phyloP scores from a whole-genome alignment of 1,140 invertebrate species.

The Camponotus vicinus region DNA sequence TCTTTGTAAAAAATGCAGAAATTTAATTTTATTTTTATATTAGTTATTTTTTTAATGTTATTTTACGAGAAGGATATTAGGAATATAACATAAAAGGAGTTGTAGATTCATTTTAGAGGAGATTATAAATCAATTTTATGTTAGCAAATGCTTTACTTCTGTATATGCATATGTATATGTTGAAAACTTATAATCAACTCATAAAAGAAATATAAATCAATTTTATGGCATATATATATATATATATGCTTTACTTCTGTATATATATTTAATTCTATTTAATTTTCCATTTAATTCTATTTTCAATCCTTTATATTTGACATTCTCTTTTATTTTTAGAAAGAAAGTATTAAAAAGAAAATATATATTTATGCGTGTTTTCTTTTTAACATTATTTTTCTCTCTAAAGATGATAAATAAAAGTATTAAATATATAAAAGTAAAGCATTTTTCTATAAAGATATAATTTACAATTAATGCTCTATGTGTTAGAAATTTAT shows the following conservation, averaged over 20 bases:
- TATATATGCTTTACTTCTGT: too few relatives aligned
- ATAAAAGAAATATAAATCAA: too few relatives aligned
- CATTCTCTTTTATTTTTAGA: too few relatives aligned
- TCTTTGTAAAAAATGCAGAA: not conserved
- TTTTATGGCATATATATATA: too few relatives aligned
- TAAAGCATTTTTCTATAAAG: slow-evolving; percentile 51
- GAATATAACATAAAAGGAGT: slow-evolving; percentile 4
- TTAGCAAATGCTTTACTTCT: not conserved
- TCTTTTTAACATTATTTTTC: slow-evolving; percentile 14
- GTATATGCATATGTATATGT: too few relatives aligned
- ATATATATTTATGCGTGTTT: not conserved
- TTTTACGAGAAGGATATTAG: slow-evolving; percentile 34
- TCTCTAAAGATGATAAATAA: slow-evolving; percentile 49
- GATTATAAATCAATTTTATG: not conserved
- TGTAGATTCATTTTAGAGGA: not conserved
- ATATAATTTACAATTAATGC: slow-evolving; percentile 67
- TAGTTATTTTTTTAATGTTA: not conserved
- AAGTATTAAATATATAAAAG: slow-evolving; percentile 63
- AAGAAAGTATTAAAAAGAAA: too few relatives aligned
- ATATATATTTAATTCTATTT: too few relatives aligned
- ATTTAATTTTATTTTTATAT: not conserved
- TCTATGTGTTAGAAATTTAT: slow-evolving; percentile 34
- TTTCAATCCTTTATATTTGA: too few relatives aligned
- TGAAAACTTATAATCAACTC: too few relatives aligned
- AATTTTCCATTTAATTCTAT: too few relatives aligned